Conservation (phyloP, 1,140 invertebrate genomes). For the Drosophila santomea region DNA sequence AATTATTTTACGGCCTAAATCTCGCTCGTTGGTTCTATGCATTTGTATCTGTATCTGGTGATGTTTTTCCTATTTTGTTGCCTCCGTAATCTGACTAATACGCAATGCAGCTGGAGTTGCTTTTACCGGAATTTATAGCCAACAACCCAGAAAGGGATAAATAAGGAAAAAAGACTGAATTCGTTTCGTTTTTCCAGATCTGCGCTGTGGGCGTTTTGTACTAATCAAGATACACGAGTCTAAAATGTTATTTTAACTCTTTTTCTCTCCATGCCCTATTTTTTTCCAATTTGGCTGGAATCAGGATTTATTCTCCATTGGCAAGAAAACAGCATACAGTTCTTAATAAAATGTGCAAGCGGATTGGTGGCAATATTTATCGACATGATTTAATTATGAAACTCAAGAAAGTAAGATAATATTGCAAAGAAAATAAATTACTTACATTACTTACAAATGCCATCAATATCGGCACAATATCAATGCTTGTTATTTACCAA, state of each 20-base stretch:
- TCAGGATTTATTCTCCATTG: neutral
- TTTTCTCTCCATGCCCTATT: neutral
- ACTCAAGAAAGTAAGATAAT: neutral
- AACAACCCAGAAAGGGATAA: constrained; percentile 4
- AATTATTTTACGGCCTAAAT: constrained; percentile 66
- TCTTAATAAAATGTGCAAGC: neutral
- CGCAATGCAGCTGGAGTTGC: constrained; percentile 45
- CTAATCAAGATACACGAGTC: constrained; percentile 67
- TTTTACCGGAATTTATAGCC: constrained; percentile 52
- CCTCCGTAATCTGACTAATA: constrained; percentile 61
- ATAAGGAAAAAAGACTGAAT: constrained; percentile 7
- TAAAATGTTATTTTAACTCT: constrained; percentile 1
- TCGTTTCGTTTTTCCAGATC: constrained; percentile 1
- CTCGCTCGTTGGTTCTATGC: constrained; percentile 9
- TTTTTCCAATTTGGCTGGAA: neutral
- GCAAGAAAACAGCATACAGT: neutral
- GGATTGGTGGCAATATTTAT: neutral
- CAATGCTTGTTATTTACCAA: constrained; percentile 36
- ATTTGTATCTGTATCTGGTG: constrained; percentile 5
- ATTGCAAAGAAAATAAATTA: too few relatives aligned
- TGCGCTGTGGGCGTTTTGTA: constrained; percentile 47
- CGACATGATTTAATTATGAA: neutral
- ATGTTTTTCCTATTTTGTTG: constrained; percentile 18
- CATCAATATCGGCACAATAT: constrained; percentile 1
- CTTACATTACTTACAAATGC: neutral